Evolutionary conservation across 2,113 vertebrate genomes (phyloP).

Genomic region (Crotalus viridis): DNA sequence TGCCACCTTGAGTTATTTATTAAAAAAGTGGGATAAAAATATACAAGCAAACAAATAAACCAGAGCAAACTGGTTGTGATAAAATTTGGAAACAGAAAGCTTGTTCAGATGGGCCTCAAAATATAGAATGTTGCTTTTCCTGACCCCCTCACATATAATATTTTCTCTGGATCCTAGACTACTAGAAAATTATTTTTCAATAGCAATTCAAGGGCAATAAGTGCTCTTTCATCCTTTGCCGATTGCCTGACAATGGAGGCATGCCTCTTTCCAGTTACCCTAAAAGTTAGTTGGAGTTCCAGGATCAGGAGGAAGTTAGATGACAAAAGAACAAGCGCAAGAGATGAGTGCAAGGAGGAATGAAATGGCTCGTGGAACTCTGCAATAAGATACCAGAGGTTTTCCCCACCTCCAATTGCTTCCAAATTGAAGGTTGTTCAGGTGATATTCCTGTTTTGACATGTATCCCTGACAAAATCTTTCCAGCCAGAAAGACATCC

Average conservation of each 20-base stretch:
- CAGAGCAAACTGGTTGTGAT: not conserved
- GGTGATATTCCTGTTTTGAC: not conserved
- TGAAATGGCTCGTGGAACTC: not conserved
- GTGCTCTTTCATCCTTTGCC: not conserved
- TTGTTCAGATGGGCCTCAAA: not conserved
- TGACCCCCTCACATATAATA: not conserved
- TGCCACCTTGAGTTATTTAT: not conserved
- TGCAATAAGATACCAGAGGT: not conserved
- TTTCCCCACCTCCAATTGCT: not conserved
- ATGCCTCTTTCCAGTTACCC: not conserved
- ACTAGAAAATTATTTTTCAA: not conserved
- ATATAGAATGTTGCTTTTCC: not conserved
- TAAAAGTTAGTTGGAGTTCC: not conserved
- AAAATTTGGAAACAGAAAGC: not conserved
- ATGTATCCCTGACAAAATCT: not conserved
- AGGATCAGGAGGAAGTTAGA: not conserved
- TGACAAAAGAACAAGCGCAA: not conserved
- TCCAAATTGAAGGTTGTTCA: not conserved
- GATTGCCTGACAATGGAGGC: not conserved
- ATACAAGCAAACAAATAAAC: not conserved
- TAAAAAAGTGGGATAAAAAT: not conserved
- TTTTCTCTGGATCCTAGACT: not conserved
- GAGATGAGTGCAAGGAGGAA: not conserved
- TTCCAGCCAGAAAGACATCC: not conserved
- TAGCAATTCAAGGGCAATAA: not conserved